Evolutionary conservation across 53 echinoderm and acorn worm genomes (phyloP).

Genomic region (Luidia sarsii): DNA sequence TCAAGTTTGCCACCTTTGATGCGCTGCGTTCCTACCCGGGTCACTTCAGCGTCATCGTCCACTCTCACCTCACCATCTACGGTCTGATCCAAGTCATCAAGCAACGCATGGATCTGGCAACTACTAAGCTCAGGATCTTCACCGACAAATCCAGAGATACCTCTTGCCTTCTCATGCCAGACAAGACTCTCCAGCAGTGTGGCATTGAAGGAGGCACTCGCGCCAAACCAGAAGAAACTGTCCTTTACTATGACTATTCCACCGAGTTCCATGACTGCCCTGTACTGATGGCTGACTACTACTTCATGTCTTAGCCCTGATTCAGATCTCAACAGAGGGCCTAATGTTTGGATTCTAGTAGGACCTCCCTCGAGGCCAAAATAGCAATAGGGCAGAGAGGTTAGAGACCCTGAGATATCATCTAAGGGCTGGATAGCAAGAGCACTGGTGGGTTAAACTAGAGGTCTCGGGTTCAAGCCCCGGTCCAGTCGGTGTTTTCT

Average conservation of each 20-base stretch:
- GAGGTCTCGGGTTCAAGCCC: no score
- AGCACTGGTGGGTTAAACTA: no score
- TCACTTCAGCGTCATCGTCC: constrained; percentile 77
- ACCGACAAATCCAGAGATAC: constrained; percentile 77
- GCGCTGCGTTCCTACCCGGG: constrained; percentile 85
- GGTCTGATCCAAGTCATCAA: constrained; percentile 75
- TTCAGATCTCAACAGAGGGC: no score
- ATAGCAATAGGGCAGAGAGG: no score
- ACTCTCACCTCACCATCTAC: constrained; percentile 82
- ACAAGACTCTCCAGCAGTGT: constrained; percentile 74
- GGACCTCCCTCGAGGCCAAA: no score
- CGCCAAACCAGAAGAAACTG: constrained; percentile 74
- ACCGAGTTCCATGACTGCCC: constrained; percentile 97
- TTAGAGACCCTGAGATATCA: no score
- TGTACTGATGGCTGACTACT: constrained; percentile 81
- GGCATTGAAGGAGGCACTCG: constrained; percentile 79
- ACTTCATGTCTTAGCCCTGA: constrained; percentile 70
- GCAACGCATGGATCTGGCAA: constrained; percentile 66
- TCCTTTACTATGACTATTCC: constrained; percentile 83
- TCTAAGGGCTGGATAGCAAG: no score
- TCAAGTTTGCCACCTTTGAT: constrained; percentile 87
- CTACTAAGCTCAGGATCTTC: constrained; percentile 83
- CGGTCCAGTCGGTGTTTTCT: no score
- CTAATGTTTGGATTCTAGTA: no score
- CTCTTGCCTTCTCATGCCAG: constrained; percentile 68